Evolutionary conservation across 2,113 vertebrate species (phyloP).

Genomic region (Nanorana parkeri): DNA sequence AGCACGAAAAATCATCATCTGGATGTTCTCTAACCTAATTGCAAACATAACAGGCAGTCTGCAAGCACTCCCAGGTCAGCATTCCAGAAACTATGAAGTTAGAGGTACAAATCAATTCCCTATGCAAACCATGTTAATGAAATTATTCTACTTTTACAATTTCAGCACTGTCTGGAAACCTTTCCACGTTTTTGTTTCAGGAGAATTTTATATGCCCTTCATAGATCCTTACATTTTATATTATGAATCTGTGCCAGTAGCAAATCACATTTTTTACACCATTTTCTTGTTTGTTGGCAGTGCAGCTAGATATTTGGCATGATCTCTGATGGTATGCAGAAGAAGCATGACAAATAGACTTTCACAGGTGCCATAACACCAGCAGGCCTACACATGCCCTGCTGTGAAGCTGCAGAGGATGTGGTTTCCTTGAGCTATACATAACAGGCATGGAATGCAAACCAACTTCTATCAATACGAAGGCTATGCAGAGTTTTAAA

Average conservation of each 20-base stretch:
- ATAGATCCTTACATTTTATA: slow-evolving; percentile 7
- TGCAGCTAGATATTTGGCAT: slow-evolving; percentile 33
- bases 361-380: slow-evolving; percentile 47
- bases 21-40: too few species aligned
- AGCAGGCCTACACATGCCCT: slow-evolving; percentile 45
- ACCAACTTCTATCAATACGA: slow-evolving; percentile 25
- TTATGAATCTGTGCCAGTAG: slow-evolving; percentile 12
- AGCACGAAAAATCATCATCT: too few species aligned
- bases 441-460: slow-evolving; percentile 22
- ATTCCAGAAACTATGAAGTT: too few species aligned
- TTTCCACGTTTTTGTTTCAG: neutral
- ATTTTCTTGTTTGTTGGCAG: slow-evolving; percentile 42
- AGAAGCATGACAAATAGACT: slow-evolving; percentile 53
- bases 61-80: too few species aligned
- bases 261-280: slow-evolving; percentile 20
- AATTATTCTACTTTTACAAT: too few species aligned
- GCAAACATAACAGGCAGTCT: too few species aligned
- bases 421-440: slow-evolving; percentile 45
- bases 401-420: slow-evolving; percentile 18
- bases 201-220: slow-evolving; percentile 5
- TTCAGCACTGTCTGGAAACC: too few species aligned
- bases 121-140: too few species aligned
- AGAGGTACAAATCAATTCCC: too few species aligned
- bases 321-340: slow-evolving; percentile 33
- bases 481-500: slow-evolving; percentile 11